Evolutionary conservation across 2,113 vertebrate genomes (phyloP).

Genomic region (Tursiops truncatus): DNA sequence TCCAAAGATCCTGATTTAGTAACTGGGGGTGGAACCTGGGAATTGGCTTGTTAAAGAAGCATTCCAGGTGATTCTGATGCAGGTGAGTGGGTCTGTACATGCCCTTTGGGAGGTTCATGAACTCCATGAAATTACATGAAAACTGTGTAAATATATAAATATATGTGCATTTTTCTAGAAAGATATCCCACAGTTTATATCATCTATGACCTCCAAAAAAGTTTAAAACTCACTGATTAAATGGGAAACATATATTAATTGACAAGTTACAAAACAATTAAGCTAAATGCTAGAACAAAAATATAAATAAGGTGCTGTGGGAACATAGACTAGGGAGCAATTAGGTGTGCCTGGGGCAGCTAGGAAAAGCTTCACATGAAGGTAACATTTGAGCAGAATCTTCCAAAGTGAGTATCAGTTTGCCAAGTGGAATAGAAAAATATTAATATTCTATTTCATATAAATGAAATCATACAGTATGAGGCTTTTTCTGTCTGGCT

Average conservation of each 20-base stretch:
- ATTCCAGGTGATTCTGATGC: neutral
- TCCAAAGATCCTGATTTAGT: slow-evolving; percentile 11
- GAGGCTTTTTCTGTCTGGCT: neutral
- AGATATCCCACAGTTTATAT: neutral
- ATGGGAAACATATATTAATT: neutral
- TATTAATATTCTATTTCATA: neutral
- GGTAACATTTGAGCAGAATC: neutral
- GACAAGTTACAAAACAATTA: neutral
- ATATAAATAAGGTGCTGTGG: neutral
- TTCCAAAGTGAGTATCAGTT: neutral
- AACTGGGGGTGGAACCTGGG: neutral
- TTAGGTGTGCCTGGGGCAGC: neutral
- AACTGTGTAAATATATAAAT: neutral
- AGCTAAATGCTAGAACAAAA: neutral
- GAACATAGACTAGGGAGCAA: neutral
- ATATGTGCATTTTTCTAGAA: neutral
- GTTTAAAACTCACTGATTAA: neutral
- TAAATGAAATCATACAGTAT: neutral
- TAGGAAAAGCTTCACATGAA: neutral
- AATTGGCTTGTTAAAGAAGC: neutral
- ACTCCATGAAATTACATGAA: neutral
- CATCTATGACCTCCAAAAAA: neutral
- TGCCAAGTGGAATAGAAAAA: neutral
- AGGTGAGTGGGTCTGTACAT: neutral
- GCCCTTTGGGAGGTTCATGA: neutral